Base-by-base conservation (phyloP, 2,888 invertebrate genomes). In the Apodemia duryi region DNA sequence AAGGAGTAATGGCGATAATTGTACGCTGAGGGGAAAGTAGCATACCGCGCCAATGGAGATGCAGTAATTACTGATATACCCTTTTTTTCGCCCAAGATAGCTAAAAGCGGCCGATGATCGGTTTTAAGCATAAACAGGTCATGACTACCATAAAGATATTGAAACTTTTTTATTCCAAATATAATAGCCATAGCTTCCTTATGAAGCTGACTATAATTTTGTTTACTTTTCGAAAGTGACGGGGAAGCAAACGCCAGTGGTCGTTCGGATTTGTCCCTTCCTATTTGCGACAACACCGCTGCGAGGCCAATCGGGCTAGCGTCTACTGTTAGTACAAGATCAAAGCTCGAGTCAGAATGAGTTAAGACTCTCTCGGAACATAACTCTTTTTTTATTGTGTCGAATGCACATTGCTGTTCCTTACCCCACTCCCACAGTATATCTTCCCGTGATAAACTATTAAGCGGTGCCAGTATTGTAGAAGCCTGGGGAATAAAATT, bases 11-110 rank as follows among this genome's bases (percentile, higher is more conserved):
- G 71, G 7, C 29, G 54, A 63, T 75, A 76, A 66, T 76, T 74
- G 66, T 76, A 76, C 0, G 68, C 71, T 1, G 67, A 54, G 29
- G 76, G 61, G 65, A 75, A 75, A 21, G 75, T 66, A 2, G 76
- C 75, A 49, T 77, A 76, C 1, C 75, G 62, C 41, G 75, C 74
- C 21, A 74, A 57, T 0, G 75, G 61, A 57, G 74, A 74, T 0
- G 75, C 76, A 0, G 75, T 69, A 3, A 74, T 67, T 62, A 74
- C 74, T 0, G 76, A 75, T 6, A 77, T 68, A 1, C 75, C 75
- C 51, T 67, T 67, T 11, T 72, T 38, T 1, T 70, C 70, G 21
- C 21, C 21, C 21, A 21, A 21, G 21, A 21, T 1, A 21, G 21
- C 21, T 21, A 21, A 21, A 21, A 21, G 21, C 21, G 21, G 21